Evolutionary conservation across 2,888 invertebrate genomes (phyloP), one percentile per base, ranked within the genome.

Genomic region (Drosophila ezoana): DNA sequence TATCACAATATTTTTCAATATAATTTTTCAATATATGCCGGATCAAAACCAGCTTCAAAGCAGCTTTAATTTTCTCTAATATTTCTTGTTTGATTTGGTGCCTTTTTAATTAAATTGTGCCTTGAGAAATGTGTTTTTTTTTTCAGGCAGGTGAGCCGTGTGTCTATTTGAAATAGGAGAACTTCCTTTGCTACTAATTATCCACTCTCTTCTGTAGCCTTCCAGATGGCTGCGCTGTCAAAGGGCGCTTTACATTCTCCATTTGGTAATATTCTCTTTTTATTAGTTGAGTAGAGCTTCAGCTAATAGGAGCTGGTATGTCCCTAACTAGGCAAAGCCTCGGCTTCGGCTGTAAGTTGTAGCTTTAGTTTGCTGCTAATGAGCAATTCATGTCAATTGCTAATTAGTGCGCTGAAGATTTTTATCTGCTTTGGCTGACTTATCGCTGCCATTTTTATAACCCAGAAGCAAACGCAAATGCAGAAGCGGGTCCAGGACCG

Each of bases 361-460:
- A 76, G 76, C 86, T 73, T 76, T 73, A 81, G 76, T 76, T 76
- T 76, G 76, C 76, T 62, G 85, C 89, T 89, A 89, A 89, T 89
- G 89, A 89, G 89, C 89, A 89, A 89, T 89, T 89, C 87, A 90
- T 89, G 89, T 89, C 89, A 89, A 89, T 90, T 88, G 89, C 88
- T 89, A 89, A 89, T 89, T 89, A 89, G 88, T 87, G 74, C 72
- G 87, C 81, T 87, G 77, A 79, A 86, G 87, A 85, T 85, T 85
- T 84, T 58, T 76, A 76, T 76, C 76, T 73, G 65, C 60, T 52
- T 71, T 72, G 63, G 71, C 75, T 69, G 80, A 83, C 79, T 76
- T 81, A 79, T 87, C 81, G 69, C 28, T 70, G 73, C 67, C 80
- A 83, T 81, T 85, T 85, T 85, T 85, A 87, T 87, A 85, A 72